Evolutionary conservation across 1,140 invertebrate genomes (phyloP).

Genomic region (Chlorops oryzae): DNA sequence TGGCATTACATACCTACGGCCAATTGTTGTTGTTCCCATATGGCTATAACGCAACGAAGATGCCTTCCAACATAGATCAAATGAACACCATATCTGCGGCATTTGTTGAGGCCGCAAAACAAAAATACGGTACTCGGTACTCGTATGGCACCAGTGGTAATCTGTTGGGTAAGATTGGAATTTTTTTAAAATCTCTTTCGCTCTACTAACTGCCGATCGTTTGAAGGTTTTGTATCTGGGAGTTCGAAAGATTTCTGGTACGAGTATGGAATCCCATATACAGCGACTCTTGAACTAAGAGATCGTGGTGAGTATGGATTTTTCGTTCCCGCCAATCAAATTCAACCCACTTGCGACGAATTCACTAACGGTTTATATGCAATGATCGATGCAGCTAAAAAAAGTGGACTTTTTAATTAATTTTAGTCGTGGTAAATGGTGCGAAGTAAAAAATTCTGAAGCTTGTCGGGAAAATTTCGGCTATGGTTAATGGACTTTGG

Average conservation of each 20-base stretch:
- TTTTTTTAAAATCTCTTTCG: background rate
- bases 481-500: too few relatives aligned
- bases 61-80: slow-evolving; percentile 52
- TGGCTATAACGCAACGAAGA: slow-evolving; percentile 49
- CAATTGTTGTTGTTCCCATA: slow-evolving; percentile 52
- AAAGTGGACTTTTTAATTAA: slow-evolving; percentile 32
- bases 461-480: too few relatives aligned
- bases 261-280: slow-evolving; percentile 55
- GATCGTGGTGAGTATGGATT: slow-evolving; percentile 83
- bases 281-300: slow-evolving; percentile 55
- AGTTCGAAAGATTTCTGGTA: slow-evolving; percentile 65
- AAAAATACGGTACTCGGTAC: slow-evolving; percentile 53
- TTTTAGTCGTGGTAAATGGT: too few relatives aligned
- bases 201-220: too few relatives aligned
- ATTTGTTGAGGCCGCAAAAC: slow-evolving; percentile 47
- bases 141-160: slow-evolving; percentile 51
- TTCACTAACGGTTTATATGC: slow-evolving; percentile 72
- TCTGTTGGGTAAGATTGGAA: slow-evolving; percentile 53
- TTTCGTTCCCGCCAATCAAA: slow-evolving; percentile 73
- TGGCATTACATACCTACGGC: slow-evolving; percentile 53
- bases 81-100: slow-evolving; percentile 51
- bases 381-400: slow-evolving; percentile 55
- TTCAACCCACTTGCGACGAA: slow-evolving; percentile 74
- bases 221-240: too few relatives aligned
- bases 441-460: too few relatives aligned